phyloP scores from a whole-genome alignment of 2,888 invertebrate genomes.

The Drepanosiphum platanoidis region DNA sequence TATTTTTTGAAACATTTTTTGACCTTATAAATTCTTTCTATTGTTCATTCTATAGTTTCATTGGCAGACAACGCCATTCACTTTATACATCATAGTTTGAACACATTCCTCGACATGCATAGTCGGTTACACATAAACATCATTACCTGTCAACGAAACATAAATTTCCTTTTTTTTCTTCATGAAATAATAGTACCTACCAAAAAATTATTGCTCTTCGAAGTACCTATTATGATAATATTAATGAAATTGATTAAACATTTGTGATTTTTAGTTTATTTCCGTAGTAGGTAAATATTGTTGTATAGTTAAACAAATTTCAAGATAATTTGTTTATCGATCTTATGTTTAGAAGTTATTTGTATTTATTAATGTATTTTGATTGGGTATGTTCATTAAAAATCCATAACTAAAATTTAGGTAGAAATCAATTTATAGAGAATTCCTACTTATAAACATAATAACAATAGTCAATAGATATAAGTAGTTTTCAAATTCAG shows the following conservation, averaged over 20 bases:
- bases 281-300: too few species aligned
- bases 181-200: neutral
- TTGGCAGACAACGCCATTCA: constrained; percentile 19
- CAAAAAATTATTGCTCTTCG: neutral
- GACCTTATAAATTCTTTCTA: constrained; percentile 10
- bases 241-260: neutral
- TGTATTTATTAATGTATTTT: too few species aligned
- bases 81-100: neutral
- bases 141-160: constrained; percentile 1
- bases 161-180: neutral
- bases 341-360: too few species aligned
- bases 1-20: constrained; percentile 10
- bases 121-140: constrained; percentile 39
- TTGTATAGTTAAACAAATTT: too few species aligned
- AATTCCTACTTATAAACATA: neutral
- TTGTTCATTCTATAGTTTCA: too few species aligned
- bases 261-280: neutral
- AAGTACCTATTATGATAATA: too few species aligned
- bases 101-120: constrained; percentile 48
- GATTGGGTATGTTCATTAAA: too few species aligned
- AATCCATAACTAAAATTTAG: too few species aligned
- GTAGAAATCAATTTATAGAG: too few species aligned
- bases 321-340: too few species aligned
- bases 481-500: neutral
- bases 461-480: neutral